phyloP scores from a whole-genome alignment of 2,113 vertebrate species.

The Neolamprologus falcicula region DNA sequence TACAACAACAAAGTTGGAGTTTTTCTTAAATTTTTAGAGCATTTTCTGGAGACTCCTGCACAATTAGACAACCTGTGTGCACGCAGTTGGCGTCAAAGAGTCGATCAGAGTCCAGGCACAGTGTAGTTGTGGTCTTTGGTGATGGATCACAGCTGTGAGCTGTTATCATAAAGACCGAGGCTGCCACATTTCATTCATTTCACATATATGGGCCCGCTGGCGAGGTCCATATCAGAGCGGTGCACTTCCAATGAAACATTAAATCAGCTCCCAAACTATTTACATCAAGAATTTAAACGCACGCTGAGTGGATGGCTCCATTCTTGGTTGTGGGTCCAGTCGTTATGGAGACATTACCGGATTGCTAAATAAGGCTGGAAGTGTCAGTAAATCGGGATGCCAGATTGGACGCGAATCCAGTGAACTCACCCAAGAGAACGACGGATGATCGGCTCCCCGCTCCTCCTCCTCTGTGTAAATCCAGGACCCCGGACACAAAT shows the following conservation, averaged over 20 bases:
- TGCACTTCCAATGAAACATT: not conserved
- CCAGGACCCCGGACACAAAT: slow-evolving; percentile 53
- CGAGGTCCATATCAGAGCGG: not conserved
- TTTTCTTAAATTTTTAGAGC: not conserved
- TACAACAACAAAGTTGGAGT: not conserved
- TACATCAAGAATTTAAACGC: not conserved
- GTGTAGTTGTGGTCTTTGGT: not conserved
- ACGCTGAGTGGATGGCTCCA: not conserved
- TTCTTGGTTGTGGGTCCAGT: not conserved
- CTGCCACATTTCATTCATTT: slow-evolving; percentile 40
- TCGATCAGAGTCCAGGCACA: not conserved
- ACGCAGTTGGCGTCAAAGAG: not conserved
- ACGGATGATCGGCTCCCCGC: slow-evolving; percentile 53
- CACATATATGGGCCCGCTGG: not conserved
- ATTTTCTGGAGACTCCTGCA: not conserved
- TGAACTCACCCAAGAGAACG: slow-evolving; percentile 71
- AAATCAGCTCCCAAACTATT: not conserved
- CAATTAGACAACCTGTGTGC: not conserved
- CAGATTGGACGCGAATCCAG: not conserved
- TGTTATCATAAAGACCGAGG: not conserved
- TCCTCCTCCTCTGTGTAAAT: slow-evolving; percentile 64
- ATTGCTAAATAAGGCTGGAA: not conserved
- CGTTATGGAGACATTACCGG: not conserved
- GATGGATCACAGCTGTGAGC: not conserved
- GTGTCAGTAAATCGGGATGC: not conserved